Percentiles rank a stretch among this genome's conserved stretches.
These are phyloP conservation scores for Aleadryas rufinucha DNA, from an alignment of 2,113 vertebrate species.

Conservation along the genomic window DNA sequence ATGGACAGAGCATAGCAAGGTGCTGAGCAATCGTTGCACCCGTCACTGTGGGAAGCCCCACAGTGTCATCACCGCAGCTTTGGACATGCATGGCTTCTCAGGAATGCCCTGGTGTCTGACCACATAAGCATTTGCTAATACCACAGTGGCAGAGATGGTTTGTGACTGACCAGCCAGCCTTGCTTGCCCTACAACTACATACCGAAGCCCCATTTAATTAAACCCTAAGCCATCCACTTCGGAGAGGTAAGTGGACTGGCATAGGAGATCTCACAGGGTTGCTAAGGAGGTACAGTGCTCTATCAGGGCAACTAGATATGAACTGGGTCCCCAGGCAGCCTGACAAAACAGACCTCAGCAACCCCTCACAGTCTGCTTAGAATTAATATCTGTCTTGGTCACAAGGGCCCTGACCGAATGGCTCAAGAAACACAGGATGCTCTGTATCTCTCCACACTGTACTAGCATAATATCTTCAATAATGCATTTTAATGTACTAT, in stretches of 20 bases:
- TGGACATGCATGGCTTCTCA: neutral
- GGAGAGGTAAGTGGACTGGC: neutral
- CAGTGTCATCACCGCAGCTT: neutral
- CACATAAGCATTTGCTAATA: neutral
- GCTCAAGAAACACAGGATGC: neutral
- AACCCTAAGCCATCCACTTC: neutral
- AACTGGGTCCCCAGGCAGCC: neutral
- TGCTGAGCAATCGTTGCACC: neutral
- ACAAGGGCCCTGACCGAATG: neutral
- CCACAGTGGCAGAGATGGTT: neutral
- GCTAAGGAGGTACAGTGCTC: neutral
- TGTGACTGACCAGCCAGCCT: neutral
- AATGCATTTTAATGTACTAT: constrained; percentile 28
- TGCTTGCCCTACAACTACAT: neutral
- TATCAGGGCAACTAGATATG: neutral
- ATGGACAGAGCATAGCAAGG: constrained; percentile 12
- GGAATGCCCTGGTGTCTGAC: constrained; percentile 8
- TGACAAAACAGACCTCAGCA: neutral
- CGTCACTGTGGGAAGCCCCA: neutral
- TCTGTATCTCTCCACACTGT: neutral
- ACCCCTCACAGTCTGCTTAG: neutral
- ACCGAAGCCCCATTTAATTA: neutral
- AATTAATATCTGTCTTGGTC: neutral
- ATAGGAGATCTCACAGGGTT: neutral
- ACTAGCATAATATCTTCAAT: neutral